These are phyloP conservation scores for Chaetops frenatus DNA, from an alignment of 2,113 vertebrate species.

Conservation along the genomic window DNA sequence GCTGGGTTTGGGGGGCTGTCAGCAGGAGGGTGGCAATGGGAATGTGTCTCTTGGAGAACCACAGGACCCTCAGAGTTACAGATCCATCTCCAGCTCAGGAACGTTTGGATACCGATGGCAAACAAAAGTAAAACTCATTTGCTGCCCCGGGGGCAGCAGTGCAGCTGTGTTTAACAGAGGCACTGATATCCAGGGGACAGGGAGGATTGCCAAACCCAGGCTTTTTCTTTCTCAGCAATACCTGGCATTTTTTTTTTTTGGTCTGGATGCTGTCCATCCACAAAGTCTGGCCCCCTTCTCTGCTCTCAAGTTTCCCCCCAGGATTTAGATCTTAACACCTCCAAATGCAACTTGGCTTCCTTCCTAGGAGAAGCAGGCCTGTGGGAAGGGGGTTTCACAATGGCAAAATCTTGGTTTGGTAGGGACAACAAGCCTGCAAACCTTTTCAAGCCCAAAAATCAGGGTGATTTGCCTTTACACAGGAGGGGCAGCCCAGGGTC, in stretches of 20 bases:
- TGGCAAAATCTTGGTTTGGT: neutral
- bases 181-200: neutral
- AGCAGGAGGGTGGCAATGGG: neutral
- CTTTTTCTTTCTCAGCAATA: neutral
- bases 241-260: neutral
- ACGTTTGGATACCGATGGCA: rapidly evolving
- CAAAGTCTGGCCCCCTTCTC: neutral
- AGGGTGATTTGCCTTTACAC: neutral
- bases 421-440: neutral
- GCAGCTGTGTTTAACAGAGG: neutral
- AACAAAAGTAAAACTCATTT: neutral
- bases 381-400: neutral
- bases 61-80: neutral
- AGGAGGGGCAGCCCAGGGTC: neutral
- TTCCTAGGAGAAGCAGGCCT: neutral
- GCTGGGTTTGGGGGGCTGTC: neutral
- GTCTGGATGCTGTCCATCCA: neutral
- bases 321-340: slow-evolving; percentile 26
- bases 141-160: neutral
- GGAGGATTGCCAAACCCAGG: neutral
- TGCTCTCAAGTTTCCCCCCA: slow-evolving; percentile 9
- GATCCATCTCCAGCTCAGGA: neutral
- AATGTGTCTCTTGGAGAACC: neutral
- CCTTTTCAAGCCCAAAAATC: neutral
- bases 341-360: slow-evolving; percentile 9